Percentiles rank a stretch among this genome's conserved stretches.
phyloP scores from a whole-genome alignment of 2,797 vertebrate species.

The Sandelia bainsii region DNA sequence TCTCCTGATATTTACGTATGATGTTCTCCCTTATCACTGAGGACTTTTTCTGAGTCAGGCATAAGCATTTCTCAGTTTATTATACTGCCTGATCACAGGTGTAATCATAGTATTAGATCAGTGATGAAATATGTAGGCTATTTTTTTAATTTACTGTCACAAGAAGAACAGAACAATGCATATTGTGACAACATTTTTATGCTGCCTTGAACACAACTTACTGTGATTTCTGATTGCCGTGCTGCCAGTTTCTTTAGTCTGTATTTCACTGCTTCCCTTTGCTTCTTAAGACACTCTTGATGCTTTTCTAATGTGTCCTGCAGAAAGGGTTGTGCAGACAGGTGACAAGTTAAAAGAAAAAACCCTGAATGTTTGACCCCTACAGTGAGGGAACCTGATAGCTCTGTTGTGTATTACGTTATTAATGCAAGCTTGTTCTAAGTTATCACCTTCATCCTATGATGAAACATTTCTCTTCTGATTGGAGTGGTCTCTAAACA shows the following conservation, averaged over 20 bases:
- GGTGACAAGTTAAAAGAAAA: too few species aligned
- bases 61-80: slow-evolving; percentile 44
- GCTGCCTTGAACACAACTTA: slow-evolving; percentile 45
- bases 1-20: slow-evolving; percentile 81
- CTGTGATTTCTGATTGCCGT: slow-evolving; percentile 81
- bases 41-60: slow-evolving; percentile 77
- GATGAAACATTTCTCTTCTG: too few species aligned
- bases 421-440: too few species aligned
- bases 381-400: too few species aligned
- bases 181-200: neutral
- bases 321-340: slow-evolving; percentile 38
- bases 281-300: slow-evolving; percentile 76
- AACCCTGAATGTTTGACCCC: too few species aligned
- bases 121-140: neutral
- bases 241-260: slow-evolving; percentile 82
- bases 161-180: neutral
- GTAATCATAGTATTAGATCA: neutral
- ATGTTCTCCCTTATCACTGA: slow-evolving; percentile 77
- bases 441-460: too few species aligned
- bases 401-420: too few species aligned
- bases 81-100: neutral
- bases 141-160: neutral
- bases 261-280: slow-evolving; percentile 81
- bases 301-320: slow-evolving; percentile 78
- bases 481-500: too few species aligned